phyloP scores from a whole-genome alignment of 2,888 invertebrate genomes.

The Notocelia uddmanniana region DNA sequence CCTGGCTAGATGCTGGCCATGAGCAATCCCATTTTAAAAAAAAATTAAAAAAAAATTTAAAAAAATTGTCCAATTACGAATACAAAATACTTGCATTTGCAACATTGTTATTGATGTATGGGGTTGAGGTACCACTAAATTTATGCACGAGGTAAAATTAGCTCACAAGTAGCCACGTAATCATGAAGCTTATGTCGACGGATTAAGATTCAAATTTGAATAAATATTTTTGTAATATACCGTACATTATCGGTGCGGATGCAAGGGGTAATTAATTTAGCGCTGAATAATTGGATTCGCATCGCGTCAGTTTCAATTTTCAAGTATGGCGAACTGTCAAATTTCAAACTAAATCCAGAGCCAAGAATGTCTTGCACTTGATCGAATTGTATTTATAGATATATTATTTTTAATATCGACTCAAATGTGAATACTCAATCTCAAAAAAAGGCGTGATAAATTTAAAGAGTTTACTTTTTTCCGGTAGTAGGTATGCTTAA shows the following conservation, averaged over 20 bases:
- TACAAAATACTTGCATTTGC: background rate
- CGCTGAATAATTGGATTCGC: background rate
- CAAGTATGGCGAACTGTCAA: background rate
- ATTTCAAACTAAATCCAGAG: background rate
- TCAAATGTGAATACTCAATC: too few species aligned
- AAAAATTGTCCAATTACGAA: background rate
- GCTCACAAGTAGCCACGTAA: background rate
- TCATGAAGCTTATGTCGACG: background rate
- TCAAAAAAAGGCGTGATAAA: too few species aligned
- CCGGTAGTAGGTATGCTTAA: too few species aligned
- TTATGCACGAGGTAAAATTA: slow-evolving; percentile 1
- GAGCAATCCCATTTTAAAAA: too few species aligned
- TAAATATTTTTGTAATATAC: background rate
- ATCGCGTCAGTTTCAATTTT: background rate
- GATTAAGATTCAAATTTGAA: background rate
- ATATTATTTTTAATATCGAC: too few species aligned
- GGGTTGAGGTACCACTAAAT: slow-evolving; percentile 2
- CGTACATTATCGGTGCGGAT: background rate
- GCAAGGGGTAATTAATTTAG: background rate
- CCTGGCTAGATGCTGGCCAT: too few species aligned
- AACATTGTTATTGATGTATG: slow-evolving; percentile 16
- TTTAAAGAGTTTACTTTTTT: too few species aligned
- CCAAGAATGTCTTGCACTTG: too few species aligned
- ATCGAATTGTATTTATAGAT: too few species aligned
- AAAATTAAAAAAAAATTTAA: too few species aligned